These are phyloP conservation scores for Oncorhynchus tshawytscha DNA, from an alignment of 2,113 vertebrate species.

Conservation along the genomic window DNA sequence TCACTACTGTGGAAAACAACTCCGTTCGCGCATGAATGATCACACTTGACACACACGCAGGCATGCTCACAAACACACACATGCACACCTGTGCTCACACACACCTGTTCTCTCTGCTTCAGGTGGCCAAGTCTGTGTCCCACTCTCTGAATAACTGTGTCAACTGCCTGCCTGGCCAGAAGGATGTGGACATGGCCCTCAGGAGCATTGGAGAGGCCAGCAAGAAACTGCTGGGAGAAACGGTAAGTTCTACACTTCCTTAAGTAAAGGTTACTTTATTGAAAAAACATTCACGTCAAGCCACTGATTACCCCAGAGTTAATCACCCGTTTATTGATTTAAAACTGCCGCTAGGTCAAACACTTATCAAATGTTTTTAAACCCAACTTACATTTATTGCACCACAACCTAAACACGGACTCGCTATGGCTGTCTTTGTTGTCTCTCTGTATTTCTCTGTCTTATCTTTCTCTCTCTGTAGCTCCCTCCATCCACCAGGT, in stretches of 20 bases:
- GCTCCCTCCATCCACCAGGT: conserved; percentile 90
- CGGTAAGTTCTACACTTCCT: conserved; percentile 70
- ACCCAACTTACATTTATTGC: neutral
- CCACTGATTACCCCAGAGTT: too few species aligned
- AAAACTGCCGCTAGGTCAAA: too few species aligned
- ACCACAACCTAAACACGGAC: neutral
- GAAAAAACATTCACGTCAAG: neutral
- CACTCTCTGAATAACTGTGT: conserved; percentile 98
- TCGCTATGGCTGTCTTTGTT: neutral
- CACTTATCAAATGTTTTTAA: too few species aligned
- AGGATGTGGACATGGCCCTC: conserved; percentile 96
- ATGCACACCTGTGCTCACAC: neutral
- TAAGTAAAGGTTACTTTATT: neutral
- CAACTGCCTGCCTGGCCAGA: conserved; percentile 97
- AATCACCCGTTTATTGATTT: too few species aligned
- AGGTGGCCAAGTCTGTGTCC: conserved; percentile 98
- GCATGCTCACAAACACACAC: too few species aligned
- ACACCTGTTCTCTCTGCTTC: conserved; percentile 23
- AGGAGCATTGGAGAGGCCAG: conserved; percentile 97
- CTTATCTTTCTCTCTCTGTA: conserved; percentile 46
- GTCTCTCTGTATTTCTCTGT: neutral
- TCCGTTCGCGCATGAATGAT: neutral
- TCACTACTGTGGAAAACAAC: neutral
- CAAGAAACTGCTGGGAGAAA: conserved; percentile 96
- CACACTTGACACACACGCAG: conserved; percentile 1